Percentiles rank a stretch among this genome's conserved stretches.
These are phyloP conservation scores for Salvelinus alpinus DNA, from an alignment of 2,113 vertebrate genomes.

Conservation along the genomic window DNA sequence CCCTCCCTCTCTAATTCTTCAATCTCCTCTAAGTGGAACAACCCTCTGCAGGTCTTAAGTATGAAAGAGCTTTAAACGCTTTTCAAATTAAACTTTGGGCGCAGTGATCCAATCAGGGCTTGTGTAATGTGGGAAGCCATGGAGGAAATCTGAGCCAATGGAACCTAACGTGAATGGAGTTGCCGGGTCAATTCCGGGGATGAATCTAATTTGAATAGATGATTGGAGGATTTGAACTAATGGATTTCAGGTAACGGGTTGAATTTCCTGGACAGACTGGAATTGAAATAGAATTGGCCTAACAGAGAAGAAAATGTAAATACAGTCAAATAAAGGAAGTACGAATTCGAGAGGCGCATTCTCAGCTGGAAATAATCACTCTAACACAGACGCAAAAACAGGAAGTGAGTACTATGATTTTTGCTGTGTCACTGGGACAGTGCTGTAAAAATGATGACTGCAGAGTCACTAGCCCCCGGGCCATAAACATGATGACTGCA, in stretches of 20 bases:
- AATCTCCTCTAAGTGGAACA: conserved; percentile 35
- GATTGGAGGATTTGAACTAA: conserved; percentile 21
- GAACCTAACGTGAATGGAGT: conserved; percentile 52
- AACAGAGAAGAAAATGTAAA: conserved; percentile 5
- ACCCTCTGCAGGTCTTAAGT: conserved; percentile 34
- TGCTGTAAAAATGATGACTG: too few relatives aligned
- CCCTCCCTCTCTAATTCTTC: conserved; percentile 41
- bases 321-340: not conserved
- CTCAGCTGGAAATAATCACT: not conserved
- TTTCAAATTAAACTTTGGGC: conserved; percentile 58
- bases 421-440: conserved; percentile 8
- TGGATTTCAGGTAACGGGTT: not conserved
- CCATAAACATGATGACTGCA: too few relatives aligned
- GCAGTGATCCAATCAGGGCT: conserved; percentile 41
- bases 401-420: conserved; percentile 22
- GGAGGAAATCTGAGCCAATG: conserved; percentile 23
- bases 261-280: conserved; percentile 4
- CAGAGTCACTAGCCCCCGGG: conserved; percentile 1
- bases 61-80: conserved; percentile 52
- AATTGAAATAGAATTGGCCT: conserved; percentile 29
- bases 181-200: conserved; percentile 22
- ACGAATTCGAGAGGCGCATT: conserved; percentile 6
- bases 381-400: conserved; percentile 15
- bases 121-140: conserved; percentile 31
- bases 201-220: conserved; percentile 41